Percentiles rank a stretch among this genome's conserved stretches.
Evolutionary conservation across 2,797 vertebrate genomes (phyloP).

Genomic region (Danio aesculapii): DNA sequence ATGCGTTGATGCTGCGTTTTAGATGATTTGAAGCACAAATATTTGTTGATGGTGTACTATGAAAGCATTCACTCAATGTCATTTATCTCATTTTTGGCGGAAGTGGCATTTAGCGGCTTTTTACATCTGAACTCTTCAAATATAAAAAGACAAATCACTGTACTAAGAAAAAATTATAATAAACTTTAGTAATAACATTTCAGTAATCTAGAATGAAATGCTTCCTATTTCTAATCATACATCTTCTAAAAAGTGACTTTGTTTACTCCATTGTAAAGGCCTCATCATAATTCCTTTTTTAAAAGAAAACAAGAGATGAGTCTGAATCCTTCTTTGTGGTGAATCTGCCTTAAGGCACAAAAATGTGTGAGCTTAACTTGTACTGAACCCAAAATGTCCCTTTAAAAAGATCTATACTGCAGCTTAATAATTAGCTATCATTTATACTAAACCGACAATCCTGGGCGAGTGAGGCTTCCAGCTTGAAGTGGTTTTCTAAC

Average conservation of each 20-base stretch:
- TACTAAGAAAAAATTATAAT: too few relatives aligned
- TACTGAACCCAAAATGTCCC: not conserved
- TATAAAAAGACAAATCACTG: too few relatives aligned
- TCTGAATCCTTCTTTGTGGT: not conserved
- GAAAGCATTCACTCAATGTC: too few relatives aligned
- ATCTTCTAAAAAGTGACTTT: not conserved
- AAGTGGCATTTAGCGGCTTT: too few relatives aligned
- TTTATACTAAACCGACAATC: slow-evolving; percentile 7
- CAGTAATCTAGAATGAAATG: not conserved
- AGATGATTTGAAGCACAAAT: too few relatives aligned
- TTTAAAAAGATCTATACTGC: not conserved
- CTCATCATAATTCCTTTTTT: not conserved
- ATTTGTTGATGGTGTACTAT: too few relatives aligned
- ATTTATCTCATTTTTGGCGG: too few relatives aligned
- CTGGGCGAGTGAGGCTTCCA: slow-evolving; percentile 16
- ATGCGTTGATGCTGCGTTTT: too few relatives aligned
- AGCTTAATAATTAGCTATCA: slow-evolving; percentile 20
- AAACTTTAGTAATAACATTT: too few relatives aligned
- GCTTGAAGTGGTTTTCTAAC: slow-evolving; percentile 20
- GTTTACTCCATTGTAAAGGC: not conserved
- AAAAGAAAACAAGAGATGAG: not conserved
- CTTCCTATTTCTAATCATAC: not conserved
- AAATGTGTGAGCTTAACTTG: not conserved
- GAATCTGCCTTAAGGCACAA: slow-evolving; percentile 15
- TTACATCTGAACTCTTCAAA: too few relatives aligned